phyloP scores from a whole-genome alignment of 2,113 vertebrate species.

The Calyptomena viridis region DNA sequence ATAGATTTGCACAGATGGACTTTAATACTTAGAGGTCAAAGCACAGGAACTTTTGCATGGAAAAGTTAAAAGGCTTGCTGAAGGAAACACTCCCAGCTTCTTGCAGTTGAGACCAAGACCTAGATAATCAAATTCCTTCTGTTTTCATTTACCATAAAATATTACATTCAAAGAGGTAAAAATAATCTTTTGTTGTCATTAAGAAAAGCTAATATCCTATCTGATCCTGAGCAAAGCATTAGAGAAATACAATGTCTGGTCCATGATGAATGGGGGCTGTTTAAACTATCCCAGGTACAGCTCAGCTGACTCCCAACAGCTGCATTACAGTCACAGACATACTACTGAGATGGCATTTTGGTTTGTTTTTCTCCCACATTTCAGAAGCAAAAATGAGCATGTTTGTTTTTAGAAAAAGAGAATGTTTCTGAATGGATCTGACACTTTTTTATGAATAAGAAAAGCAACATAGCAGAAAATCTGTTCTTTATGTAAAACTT shows the following conservation, averaged over 20 bases:
- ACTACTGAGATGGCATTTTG: neutral
- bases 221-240: neutral
- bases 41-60: neutral
- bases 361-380: neutral
- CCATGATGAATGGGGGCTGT: neutral
- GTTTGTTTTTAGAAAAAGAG: neutral
- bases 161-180: neutral
- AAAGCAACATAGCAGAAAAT: neutral
- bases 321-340: neutral
- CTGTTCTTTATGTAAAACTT: neutral
- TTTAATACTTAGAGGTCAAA: neutral
- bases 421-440: neutral
- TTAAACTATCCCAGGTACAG: neutral
- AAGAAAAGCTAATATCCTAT: neutral
- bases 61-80: neutral
- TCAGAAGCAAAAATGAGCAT: neutral
- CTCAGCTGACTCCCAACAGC: neutral
- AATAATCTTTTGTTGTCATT: neutral
- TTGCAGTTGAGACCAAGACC: neutral
- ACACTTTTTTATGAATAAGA: neutral
- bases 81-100: neutral
- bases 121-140: neutral
- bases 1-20: neutral
- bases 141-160: neutral
- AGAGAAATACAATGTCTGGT: neutral